Base-by-base conservation (phyloP, 1,140 invertebrate species). In the Drosophila paulistorum region DNA sequence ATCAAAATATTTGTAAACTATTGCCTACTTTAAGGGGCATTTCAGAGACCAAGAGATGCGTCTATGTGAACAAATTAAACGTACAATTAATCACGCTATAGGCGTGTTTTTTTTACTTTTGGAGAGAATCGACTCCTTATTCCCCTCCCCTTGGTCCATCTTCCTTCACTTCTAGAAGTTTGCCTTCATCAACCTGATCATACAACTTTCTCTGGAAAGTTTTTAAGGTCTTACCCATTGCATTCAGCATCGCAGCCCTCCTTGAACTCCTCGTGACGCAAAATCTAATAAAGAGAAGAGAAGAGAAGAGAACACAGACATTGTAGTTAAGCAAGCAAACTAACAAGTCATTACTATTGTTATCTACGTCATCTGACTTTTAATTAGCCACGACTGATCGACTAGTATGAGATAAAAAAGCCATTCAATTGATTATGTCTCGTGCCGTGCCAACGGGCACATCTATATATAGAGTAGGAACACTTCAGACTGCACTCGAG, bases 201-300 rank as follows among this genome's bases (percentile, higher is more conserved):
- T 23, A 10, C 10, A 42, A 7, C 33, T 59, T 42, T 45, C 17
- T 30, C 26, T 39, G 9, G n/a, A 9, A 92, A 14, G 10, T 11
- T 11, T 11, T 0, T 11, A 39, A 10, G 10, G 9, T 23, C 92
- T 94, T 94, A 98, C 97, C 98, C 98, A 95, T 99, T 99, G 87
- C 98, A 99, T 58, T 96, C 94, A 39, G 98, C 98, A 90, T 98
- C 96, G 93, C 98, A 99, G 6, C 98, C 98, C 92, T 99, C 97
- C 72, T 95, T 94, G 93, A 99, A 99, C 93, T 99, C 98, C 93
- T 99, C 98, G 93, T 99, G 98, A 68, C 98, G 94, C 42, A 99
- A 92, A 60, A 99, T 96, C 97, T 98, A 9, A 23, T 30, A 30
- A 66, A 14, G 41, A 14, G 51, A 48, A 23, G 30, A 14, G 51